Evolutionary conservation across 1,140 invertebrate genomes (phyloP).

Genomic region (Sinonovacula constricta): DNA sequence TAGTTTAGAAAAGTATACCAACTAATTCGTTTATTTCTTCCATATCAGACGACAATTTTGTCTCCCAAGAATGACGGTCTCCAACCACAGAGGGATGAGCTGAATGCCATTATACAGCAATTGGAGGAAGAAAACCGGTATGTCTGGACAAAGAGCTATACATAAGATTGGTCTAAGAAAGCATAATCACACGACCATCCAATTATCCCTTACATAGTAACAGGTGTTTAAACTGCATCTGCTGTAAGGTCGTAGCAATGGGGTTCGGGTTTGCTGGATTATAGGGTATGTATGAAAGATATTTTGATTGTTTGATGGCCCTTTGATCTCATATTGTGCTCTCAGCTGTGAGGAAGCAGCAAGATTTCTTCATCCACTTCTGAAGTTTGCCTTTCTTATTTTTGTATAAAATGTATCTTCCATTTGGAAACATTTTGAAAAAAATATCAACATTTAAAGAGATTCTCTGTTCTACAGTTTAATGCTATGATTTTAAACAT

Average conservation of each 20-base stretch:
- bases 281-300: background rate
- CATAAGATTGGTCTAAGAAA: no score
- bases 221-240: background rate
- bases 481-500: no score
- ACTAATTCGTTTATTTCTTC: background rate
- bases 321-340: background rate
- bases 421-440: no score
- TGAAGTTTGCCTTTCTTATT: no score
- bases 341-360: no score
- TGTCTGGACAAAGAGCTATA: no score
- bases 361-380: no score
- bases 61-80: conserved; percentile 40
- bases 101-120: conserved; percentile 83
- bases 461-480: no score
- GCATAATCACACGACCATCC: background rate
- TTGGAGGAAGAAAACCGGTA: conserved; percentile 83
- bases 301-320: background rate
- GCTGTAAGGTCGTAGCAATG: background rate
- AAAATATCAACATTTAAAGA: no score
- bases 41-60: background rate
- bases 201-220: background rate
- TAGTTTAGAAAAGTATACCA: no score
- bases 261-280: background rate
- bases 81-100: conserved; percentile 69
- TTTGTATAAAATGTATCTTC: no score